Evolutionary conservation across 1,140 invertebrate species (phyloP).

Genomic region (Rhyacophila brunnea): DNA sequence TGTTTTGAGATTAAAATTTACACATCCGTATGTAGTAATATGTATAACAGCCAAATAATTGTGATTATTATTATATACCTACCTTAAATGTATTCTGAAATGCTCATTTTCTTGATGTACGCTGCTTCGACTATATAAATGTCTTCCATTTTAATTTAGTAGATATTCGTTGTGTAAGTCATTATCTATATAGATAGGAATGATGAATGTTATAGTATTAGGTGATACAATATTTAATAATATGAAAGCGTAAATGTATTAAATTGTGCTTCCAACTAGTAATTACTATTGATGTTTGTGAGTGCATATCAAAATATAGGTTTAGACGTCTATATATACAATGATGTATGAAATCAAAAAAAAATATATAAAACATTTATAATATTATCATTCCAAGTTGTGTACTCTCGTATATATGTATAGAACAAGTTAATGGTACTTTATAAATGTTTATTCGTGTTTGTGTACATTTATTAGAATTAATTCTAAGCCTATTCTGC

Average conservation of each 20-base stretch:
- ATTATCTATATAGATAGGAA: neutral
- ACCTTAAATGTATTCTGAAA: no score
- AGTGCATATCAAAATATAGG: neutral
- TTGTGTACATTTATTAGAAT: neutral
- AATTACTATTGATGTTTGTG: neutral
- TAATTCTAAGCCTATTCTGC: neutral
- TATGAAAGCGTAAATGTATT: neutral
- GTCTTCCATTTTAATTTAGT: conserved; percentile 3
- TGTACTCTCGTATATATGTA: neutral
- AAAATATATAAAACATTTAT: no score
- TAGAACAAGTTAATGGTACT: neutral
- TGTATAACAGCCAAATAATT: neutral
- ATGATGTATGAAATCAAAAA: neutral
- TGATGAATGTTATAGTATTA: neutral
- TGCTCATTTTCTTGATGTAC: neutral
- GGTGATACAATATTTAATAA: neutral
- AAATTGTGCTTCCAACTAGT: neutral
- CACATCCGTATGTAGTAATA: no score
- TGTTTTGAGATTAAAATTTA: no score
- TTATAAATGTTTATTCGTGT: neutral
- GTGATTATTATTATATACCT: neutral
- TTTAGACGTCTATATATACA: neutral
- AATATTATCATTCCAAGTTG: neutral
- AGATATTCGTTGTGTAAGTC: neutral
- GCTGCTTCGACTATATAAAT: neutral